These are phyloP conservation scores for Pogonus chalceus DNA, from an alignment of 1,140 invertebrate species.

Conservation along the genomic window DNA sequence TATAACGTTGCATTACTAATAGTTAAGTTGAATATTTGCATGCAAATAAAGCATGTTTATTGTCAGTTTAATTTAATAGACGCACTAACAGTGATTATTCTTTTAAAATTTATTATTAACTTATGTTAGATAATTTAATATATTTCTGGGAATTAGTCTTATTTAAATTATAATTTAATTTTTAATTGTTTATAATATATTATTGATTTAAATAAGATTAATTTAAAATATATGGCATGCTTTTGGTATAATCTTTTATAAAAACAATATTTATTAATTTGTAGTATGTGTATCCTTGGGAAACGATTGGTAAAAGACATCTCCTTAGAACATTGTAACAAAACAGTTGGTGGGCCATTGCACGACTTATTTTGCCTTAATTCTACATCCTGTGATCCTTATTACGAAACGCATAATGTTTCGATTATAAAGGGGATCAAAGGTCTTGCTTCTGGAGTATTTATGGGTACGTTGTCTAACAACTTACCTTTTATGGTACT, in stretches of 20 bases:
- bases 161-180: too few species aligned
- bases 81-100: too few species aligned
- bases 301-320: constrained; percentile 74
- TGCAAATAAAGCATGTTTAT: too few species aligned
- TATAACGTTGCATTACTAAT: too few species aligned
- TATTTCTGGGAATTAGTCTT: too few species aligned
- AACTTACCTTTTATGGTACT: too few species aligned
- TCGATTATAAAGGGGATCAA: constrained; percentile 56
- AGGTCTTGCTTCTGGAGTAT: constrained; percentile 66
- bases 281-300: constrained; percentile 87
- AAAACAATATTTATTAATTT: constrained; percentile 27
- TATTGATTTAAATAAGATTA: too few species aligned
- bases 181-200: too few species aligned
- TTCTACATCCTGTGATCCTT: constrained; percentile 65
- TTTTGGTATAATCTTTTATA: constrained; percentile 8
- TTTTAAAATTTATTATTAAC: too few species aligned
- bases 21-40: too few species aligned
- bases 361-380: constrained; percentile 59
- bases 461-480: constrained; percentile 54
- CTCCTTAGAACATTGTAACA: constrained; percentile 63
- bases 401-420: constrained; percentile 52
- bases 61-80: too few species aligned
- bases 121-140: too few species aligned
- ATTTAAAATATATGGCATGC: constrained; percentile 3
- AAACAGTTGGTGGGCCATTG: constrained; percentile 53